Evolutionary conservation across 2,113 vertebrate genomes (phyloP), one percentile per base, ranked within the genome.

Genomic region (Prionailurus viverrinus): DNA sequence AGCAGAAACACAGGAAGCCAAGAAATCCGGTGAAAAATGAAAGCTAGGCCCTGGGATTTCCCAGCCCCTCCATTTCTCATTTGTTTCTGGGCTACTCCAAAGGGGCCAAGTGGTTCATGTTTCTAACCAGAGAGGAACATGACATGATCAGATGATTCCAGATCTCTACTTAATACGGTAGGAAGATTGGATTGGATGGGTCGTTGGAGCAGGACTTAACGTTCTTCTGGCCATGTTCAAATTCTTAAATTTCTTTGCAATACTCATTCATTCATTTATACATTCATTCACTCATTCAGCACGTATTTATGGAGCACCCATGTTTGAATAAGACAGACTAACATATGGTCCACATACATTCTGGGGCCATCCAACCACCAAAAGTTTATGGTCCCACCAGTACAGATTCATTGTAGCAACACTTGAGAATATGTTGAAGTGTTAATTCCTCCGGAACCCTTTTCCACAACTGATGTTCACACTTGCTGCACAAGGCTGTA

Each of bases 1-100:
- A 97, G 61, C 68, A 66, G 29, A 79, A 87, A 61, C 48, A 21
- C 55, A 27, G 7, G 69, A 82, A 97, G 65, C 51, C 89, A 82
- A 33, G 68, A 83, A 89, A 95, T 61, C 29, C 74, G 89, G 55
- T 87, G 87, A 66, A 91, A 92, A 86, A 79, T 8, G 41, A 80
- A 91, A 27, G 23, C 10, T 2, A n/a, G 36, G 8, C n/a, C 39
- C 65, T 10, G 29, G 33, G 15, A 61, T 21, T 88, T 83, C 68
- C 4, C 33, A 2, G 2, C 6, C 36, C 3, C 8, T 91, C 15
- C 18, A 7, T 51, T 88, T 93, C 19, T 94, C 71, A 39, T 89
- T 21, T 79, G 55, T 71, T 94, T 92, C 53, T 29, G 23, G 19
- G 1, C 7, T 33, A 29, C 9, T 53, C 14, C 3, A 4, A 15